Evolutionary conservation across 2,113 vertebrate genomes (phyloP), one percentile per base, ranked within the genome.

Genomic region (Alosa alosa): DNA sequence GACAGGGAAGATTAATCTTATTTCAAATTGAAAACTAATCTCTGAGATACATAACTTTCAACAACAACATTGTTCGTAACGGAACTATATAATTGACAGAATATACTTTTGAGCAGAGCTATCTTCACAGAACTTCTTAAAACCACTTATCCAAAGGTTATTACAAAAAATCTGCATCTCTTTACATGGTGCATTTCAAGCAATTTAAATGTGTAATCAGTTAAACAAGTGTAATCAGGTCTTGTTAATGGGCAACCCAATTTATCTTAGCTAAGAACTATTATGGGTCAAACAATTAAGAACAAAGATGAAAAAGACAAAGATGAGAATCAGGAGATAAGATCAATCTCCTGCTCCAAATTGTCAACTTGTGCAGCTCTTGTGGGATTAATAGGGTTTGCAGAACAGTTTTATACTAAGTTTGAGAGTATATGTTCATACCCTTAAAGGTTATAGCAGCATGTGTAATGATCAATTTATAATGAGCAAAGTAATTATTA

Each of bases 401-500:
- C 64, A 13, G 25, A 39, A 36, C 0, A 68, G 31, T 39, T 39
- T 68, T 31, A 31, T 44, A 44, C 41, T 44, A 44, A 44, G 41
- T 44, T 44, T 44, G 31, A 68, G 64, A 15, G 31, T 15, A 39
- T 39, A 36, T 78, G 72, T 36, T 15, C 17, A 3, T 39, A 39
- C 31, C 6, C 9, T 17, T 41, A 78, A 78, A 78, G 72, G 31
- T 15, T 15, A 68, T 13, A 39, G 72, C 72, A 17, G 72, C 39
- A 13, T 39, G 13, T 31, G 31, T 75, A 36, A 36, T 36, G 31
- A 36, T 6, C 31, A 75, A 1, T 36, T 15, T 39, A 36, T 78
- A 78, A 78, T 78, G 72, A 78, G 72, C 31, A 78, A 36, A 78
- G 31, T 78, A 78, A 78, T 78, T 78, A 78, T 15, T 15, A 78